phyloP scores from a whole-genome alignment of 2,113 vertebrate genomes.

The Procavia capensis region DNA sequence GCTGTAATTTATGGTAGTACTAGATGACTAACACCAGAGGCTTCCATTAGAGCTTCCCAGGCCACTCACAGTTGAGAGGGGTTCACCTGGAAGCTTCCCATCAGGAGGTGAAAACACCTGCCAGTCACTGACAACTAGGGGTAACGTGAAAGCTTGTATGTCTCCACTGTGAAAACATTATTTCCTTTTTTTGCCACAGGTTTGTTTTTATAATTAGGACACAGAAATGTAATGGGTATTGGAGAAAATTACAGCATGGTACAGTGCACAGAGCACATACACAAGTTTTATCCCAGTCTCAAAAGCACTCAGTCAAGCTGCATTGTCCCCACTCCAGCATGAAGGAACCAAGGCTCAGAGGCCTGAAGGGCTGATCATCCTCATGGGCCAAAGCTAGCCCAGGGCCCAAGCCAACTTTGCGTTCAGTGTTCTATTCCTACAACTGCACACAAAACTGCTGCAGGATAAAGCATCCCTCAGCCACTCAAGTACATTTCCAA shows the following conservation, averaged over 20 bases:
- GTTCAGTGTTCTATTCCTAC: neutral
- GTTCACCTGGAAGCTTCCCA: neutral
- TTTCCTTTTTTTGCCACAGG: neutral
- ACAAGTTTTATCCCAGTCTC: fast-evolving
- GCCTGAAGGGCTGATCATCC: fast-evolving
- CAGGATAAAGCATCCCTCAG: neutral
- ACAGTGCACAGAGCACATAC: fast-evolving
- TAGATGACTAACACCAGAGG: too few species aligned
- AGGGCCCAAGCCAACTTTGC: neutral
- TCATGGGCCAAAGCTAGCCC: neutral
- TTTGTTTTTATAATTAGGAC: neutral
- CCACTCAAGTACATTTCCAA: neutral
- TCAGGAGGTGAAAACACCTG: fast-evolving
- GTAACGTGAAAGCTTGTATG: neutral
- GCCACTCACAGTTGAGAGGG: neutral
- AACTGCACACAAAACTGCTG: neutral
- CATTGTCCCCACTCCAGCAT: fast-evolving
- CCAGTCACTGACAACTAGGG: neutral
- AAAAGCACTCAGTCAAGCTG: fast-evolving
- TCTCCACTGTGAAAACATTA: neutral
- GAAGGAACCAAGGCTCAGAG: neutral
- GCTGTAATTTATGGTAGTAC: too few species aligned
- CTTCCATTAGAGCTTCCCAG: neutral
- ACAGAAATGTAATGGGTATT: neutral
- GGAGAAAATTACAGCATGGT: too few species aligned